A percentile compares a stretch with the other conserved stretches of the same genome.
Evolutionary conservation across 53 echinoderm and acorn worm genomes (phyloP).

Genomic region (Crossaster papposus): DNA sequence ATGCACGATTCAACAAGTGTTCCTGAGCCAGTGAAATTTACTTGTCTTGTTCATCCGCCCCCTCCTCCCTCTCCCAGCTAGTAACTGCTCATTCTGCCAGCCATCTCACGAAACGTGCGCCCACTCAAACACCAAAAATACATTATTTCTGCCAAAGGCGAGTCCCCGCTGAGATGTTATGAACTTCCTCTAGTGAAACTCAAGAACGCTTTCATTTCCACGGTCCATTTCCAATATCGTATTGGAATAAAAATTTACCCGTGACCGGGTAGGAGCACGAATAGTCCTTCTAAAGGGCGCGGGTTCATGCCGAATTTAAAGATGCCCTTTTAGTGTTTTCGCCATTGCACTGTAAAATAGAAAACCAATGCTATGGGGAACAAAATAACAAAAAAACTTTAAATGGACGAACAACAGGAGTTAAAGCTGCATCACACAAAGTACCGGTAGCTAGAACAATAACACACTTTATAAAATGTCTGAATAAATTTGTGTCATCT

Average conservation of each 20-base stretch:
- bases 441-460: too few relatives aligned
- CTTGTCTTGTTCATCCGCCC: neutral
- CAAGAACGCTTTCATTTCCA: neutral
- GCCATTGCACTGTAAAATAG: neutral
- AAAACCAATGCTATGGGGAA: neutral
- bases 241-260: neutral
- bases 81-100: neutral
- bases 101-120: neutral
- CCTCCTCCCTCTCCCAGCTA: neutral
- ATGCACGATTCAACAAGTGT: neutral
- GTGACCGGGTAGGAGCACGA: neutral
- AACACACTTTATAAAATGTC: neutral
- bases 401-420: neutral
- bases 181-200: constrained; percentile 22
- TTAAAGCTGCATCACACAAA: too few relatives aligned
- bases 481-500: too few relatives aligned
- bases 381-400: neutral
- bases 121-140: neutral
- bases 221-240: constrained; percentile 4
- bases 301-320: neutral
- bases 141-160: neutral
- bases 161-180: constrained; percentile 2
- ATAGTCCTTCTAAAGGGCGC: neutral
- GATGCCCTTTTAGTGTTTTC: neutral
- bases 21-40: neutral